These are phyloP conservation scores for Listrodromus nycthemerus DNA, from an alignment of 2,888 invertebrate genomes.

Conservation along the genomic window DNA sequence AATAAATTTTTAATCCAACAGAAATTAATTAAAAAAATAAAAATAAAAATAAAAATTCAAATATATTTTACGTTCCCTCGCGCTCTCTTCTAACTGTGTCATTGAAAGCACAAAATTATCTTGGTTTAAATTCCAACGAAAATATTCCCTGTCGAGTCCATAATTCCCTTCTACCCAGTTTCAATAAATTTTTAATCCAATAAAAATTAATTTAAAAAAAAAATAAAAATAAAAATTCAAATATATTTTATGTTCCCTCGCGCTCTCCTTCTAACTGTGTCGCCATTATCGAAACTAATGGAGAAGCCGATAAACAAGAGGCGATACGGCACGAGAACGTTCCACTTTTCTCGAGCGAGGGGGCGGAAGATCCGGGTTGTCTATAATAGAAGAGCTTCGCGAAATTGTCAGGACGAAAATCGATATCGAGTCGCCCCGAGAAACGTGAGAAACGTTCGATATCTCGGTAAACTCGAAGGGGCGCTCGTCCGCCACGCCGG, in stretches of 20 bases:
- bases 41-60: background rate
- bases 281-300: conserved; percentile 25
- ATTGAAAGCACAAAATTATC: too few relatives aligned
- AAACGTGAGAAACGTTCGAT: conserved; percentile 30
- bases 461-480: conserved; percentile 7
- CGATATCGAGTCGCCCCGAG: conserved; percentile 49
- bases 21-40: conserved; percentile 11
- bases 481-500: conserved; percentile 36
- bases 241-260: background rate
- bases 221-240: background rate
- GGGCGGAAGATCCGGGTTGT: background rate
- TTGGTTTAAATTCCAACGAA: too few relatives aligned
- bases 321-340: conserved; percentile 30
- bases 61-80: background rate
- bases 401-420: conserved; percentile 49
- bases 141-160: too few relatives aligned
- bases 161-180: too few relatives aligned
- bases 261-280: background rate
- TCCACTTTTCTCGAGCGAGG: conserved; percentile 20
- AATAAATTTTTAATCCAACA: background rate
- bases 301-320: conserved; percentile 34
- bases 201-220: conserved; percentile 11
- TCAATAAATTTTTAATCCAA: background rate
- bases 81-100: too few relatives aligned
- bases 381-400: conserved; percentile 21